phyloP scores from a whole-genome alignment of 2,797 vertebrate genomes.

The Apogon hyalosoma region DNA sequence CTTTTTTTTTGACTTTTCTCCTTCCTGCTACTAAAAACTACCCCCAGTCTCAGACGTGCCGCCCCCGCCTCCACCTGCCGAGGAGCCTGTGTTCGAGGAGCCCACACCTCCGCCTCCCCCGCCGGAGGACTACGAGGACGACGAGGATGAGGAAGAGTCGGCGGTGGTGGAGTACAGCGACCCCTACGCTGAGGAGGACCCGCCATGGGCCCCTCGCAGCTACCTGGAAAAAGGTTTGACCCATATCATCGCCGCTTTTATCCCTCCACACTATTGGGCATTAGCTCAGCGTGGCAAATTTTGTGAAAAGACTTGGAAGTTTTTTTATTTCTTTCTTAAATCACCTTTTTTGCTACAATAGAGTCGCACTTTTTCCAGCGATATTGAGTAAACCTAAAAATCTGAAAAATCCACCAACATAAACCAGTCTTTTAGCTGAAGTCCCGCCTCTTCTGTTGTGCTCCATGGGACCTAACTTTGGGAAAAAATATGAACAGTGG shows the following conservation, averaged over 20 bases:
- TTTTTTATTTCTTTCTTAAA: too few species aligned
- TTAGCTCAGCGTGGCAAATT: too few species aligned
- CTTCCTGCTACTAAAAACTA: background rate
- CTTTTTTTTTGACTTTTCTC: background rate
- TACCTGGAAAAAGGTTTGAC: conserved; percentile 95
- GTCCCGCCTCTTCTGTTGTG: too few species aligned
- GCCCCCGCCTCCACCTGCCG: conserved; percentile 91
- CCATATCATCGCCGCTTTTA: background rate
- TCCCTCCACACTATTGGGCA: background rate
- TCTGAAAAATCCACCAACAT: too few species aligned
- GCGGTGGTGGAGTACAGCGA: conserved; percentile 99
- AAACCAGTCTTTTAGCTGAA: too few species aligned
- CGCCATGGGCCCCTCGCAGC: conserved; percentile 93
- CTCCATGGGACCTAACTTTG: too few species aligned
- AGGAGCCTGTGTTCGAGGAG: conserved; percentile 92
- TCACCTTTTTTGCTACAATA: too few species aligned
- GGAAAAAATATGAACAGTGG: too few species aligned
- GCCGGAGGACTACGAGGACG: conserved; percentile 94
- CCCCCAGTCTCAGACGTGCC: conserved; percentile 92
- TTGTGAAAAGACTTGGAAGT: too few species aligned
- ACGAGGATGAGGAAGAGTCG: conserved; percentile 96
- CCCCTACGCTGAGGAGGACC: conserved; percentile 97
- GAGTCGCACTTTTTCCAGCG: too few species aligned
- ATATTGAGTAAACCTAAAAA: too few species aligned
- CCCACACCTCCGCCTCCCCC: conserved; percentile 92